Evolutionary conservation across 2,888 invertebrate genomes (phyloP).

Genomic region (Melikaiella ostensackeni): DNA sequence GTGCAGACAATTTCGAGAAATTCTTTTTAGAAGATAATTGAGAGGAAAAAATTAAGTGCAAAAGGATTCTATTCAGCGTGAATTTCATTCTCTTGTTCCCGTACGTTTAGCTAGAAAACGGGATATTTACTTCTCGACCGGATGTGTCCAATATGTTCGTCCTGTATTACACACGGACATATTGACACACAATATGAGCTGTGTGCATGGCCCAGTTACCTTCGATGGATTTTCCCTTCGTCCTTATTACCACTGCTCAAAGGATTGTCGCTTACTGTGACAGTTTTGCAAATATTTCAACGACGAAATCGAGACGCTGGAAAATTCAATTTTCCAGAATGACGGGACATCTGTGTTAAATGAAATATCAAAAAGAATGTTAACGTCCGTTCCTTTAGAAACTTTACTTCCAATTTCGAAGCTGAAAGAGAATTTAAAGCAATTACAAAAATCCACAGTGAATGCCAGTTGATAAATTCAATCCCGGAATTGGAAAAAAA

Average conservation of each 20-base stretch:
- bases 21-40: neutral
- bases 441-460: neutral
- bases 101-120: neutral
- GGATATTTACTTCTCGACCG: constrained; percentile 17
- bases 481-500: no score
- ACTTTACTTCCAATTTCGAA: neutral
- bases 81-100: neutral
- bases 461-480: no score
- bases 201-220: constrained; percentile 14
- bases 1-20: neutral
- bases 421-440: neutral
- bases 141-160: neutral
- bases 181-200: constrained; percentile 20
- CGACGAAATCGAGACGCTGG: constrained; percentile 7
- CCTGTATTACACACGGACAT: neutral
- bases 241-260: neutral
- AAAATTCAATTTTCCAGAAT: constrained; percentile 33
- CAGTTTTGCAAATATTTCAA: neutral
- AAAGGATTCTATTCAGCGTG: neutral
- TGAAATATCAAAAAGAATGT: neutral
- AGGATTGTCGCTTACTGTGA: constrained; percentile 11
- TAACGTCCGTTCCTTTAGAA: neutral
- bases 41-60: neutral
- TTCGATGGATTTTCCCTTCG: constrained; percentile 6
- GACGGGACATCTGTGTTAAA: neutral